Evolutionary conservation across 2,888 invertebrate species (phyloP).

Genomic region (Ochropleura leucogaster): DNA sequence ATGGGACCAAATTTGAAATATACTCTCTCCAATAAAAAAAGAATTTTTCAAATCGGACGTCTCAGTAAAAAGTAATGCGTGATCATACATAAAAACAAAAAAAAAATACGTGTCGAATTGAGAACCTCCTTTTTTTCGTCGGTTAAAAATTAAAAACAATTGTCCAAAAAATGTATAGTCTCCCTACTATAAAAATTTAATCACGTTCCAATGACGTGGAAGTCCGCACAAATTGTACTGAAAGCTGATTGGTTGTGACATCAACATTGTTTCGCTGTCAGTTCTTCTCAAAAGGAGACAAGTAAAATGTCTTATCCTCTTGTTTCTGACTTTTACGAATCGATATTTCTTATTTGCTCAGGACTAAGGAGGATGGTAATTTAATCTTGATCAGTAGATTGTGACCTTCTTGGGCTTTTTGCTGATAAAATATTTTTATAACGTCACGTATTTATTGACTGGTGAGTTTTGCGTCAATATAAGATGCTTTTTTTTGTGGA

Average conservation of each 20-base stretch:
- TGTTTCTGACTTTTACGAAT: slow-evolving; percentile 29
- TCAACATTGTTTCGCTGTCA: slow-evolving; percentile 58
- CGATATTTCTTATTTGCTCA: slow-evolving; percentile 48
- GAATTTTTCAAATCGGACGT: too few relatives aligned
- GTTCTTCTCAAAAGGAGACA: slow-evolving; percentile 45
- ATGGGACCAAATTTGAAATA: too few relatives aligned
- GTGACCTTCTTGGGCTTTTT: slow-evolving; percentile 10
- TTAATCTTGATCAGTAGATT: slow-evolving; percentile 35
- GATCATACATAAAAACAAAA: too few relatives aligned
- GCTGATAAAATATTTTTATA: slow-evolving; percentile 13
- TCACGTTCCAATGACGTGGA: slow-evolving; percentile 30
- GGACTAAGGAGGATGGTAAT: slow-evolving; percentile 28
- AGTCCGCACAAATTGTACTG: slow-evolving; percentile 52
- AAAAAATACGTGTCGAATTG: too few relatives aligned
- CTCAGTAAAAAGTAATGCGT: too few relatives aligned
- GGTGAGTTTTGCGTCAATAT: background rate
- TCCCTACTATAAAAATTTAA: slow-evolving; percentile 13
- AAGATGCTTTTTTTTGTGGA: too few relatives aligned
- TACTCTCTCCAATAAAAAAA: too few relatives aligned
- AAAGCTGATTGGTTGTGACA: slow-evolving; percentile 63
- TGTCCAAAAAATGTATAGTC: too few relatives aligned
- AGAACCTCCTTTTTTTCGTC: too few relatives aligned
- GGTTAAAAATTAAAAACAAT: too few relatives aligned
- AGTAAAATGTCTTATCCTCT: slow-evolving; percentile 57
- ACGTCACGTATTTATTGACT: background rate